Evolutionary conservation across 1,140 invertebrate species (phyloP).

Genomic region (Metopolophium dirhodum): DNA sequence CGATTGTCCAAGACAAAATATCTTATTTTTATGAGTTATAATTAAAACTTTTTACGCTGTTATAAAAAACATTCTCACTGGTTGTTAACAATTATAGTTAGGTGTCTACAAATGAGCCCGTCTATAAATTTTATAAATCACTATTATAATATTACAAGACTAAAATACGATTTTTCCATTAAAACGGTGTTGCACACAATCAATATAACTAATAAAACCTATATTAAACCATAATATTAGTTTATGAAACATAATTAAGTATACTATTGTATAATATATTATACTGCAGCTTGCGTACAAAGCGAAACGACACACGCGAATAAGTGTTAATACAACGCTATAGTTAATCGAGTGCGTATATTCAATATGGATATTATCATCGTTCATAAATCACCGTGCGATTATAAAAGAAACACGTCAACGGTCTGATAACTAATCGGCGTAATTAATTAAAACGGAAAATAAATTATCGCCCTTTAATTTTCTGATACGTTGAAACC

Average conservation of each 20-base stretch:
- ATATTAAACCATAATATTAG: background rate
- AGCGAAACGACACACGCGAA: background rate
- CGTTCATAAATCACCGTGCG: constrained; percentile 19
- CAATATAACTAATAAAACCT: background rate
- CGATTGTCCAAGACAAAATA: background rate
- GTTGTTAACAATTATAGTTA: background rate
- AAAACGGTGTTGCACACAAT: background rate
- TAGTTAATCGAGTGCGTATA: background rate
- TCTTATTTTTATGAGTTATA: background rate
- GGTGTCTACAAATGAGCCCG: background rate
- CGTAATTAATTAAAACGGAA: constrained; percentile 40
- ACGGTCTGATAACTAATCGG: constrained; percentile 34
- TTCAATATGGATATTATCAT: background rate
- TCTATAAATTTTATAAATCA: background rate
- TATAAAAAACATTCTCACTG: background rate
- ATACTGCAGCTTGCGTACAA: background rate
- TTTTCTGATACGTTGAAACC: constrained; percentile 40
- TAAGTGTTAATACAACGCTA: background rate
- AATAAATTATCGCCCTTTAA: constrained; percentile 21
- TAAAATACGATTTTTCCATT: too few relatives aligned
- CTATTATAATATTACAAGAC: background rate
- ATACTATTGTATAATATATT: background rate
- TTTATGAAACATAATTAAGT: background rate
- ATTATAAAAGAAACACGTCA: constrained; percentile 34
- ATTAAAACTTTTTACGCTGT: background rate